A percentile compares a stretch with the other conserved stretches of the same genome.
These are phyloP conservation scores for Hydrocynus forskahlii DNA, from an alignment of 2,797 vertebrate genomes.

Conservation along the genomic window DNA sequence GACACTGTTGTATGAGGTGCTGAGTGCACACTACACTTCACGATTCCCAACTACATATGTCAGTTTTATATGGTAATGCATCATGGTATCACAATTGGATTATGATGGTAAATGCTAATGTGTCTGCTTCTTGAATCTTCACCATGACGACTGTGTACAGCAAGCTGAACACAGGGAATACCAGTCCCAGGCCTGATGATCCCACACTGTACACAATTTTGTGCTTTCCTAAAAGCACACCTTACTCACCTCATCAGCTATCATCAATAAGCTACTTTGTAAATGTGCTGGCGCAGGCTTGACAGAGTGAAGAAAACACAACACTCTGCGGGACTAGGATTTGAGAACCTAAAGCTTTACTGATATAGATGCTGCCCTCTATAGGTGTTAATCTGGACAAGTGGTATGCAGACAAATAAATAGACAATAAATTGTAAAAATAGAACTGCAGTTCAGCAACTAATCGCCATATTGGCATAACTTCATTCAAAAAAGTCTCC, in stretches of 20 bases:
- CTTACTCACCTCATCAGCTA: too few species aligned
- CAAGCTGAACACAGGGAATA: neutral
- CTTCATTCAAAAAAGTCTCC: neutral
- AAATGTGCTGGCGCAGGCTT: too few species aligned
- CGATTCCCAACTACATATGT: neutral
- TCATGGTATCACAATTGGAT: neutral
- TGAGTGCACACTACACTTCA: neutral
- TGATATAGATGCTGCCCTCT: neutral
- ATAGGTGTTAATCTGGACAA: neutral
- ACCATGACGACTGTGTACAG: neutral
- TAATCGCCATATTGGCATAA: neutral
- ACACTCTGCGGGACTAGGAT: too few species aligned
- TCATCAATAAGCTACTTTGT: too few species aligned
- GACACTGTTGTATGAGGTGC: constrained; percentile 15
- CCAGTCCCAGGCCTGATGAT: too few species aligned
- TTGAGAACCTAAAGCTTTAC: too few species aligned
- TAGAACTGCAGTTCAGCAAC: neutral
- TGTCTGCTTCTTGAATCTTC: neutral
- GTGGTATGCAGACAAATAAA: too few species aligned
- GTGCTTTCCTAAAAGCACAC: too few species aligned
- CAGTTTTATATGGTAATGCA: neutral
- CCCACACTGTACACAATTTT: too few species aligned
- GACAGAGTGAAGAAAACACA: too few species aligned
- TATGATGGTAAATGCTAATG: neutral
- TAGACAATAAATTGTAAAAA: neutral